A percentile compares a stretch with the other conserved stretches of the same genome.
phyloP scores from a whole-genome alignment of 1,140 invertebrate species.

The Halictus rubicundus region DNA sequence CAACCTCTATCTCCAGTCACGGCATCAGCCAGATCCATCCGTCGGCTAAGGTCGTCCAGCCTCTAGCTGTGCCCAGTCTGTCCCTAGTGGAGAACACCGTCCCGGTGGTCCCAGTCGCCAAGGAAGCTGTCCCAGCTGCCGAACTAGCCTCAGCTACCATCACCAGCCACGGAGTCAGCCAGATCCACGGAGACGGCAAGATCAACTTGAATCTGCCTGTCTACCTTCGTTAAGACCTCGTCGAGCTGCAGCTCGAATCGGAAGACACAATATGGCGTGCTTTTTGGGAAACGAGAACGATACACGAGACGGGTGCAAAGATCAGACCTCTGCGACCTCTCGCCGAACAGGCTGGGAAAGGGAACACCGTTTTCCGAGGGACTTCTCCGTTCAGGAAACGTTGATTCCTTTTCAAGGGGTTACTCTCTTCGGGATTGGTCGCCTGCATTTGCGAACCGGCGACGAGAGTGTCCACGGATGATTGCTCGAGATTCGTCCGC shows the following conservation, averaged over 20 bases:
- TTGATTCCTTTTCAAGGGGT: neutral
- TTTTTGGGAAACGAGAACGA: neutral
- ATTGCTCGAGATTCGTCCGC: constrained; percentile 13
- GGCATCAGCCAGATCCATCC: constrained; percentile 1
- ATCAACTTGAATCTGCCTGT: too few species aligned
- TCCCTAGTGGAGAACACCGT: neutral
- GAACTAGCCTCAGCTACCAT: neutral
- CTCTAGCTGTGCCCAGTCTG: neutral
- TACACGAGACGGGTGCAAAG: too few species aligned
- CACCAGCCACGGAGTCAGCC: constrained; percentile 32
- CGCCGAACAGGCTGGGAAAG: neutral
- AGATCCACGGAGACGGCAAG: constrained; percentile 39
- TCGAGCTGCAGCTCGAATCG: too few species aligned
- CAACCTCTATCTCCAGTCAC: neutral
- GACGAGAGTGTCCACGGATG: constrained; percentile 31
- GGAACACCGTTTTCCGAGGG: neutral
- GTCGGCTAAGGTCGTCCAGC: neutral
- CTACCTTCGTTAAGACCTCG: neutral
- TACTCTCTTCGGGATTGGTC: constrained; percentile 5
- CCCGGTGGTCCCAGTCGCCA: neutral
- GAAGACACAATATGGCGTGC: neutral
- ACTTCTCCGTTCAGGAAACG: neutral
- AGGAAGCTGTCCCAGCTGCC: neutral
- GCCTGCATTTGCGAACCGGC: neutral
- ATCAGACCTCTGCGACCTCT: neutral